Evolutionary conservation across 2,888 invertebrate species (phyloP), one percentile per base, ranked within the genome.

Genomic region (Epistrophella euchroma): DNA sequence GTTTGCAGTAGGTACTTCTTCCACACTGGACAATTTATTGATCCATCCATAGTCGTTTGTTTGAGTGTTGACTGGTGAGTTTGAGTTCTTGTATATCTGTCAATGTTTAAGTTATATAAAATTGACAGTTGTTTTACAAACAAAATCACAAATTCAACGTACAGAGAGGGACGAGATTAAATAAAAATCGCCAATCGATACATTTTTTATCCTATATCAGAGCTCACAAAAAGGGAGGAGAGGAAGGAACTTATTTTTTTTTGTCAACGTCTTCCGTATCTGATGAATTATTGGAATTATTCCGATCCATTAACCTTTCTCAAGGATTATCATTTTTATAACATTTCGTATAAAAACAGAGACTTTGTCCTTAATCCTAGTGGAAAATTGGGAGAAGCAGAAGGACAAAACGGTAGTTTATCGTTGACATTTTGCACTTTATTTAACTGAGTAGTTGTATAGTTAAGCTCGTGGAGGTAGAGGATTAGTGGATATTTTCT

Each of bases 151-250:
- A 40, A 71, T n/a, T 43, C 43, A 64, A 62, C 19, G 32, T 60
- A 55, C 50, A 71, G n/a, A 50, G 37, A 25, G 2, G 5, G 3
- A 66, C 19, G 4, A 45, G 40, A 32, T 58, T 58, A 58, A 81
- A 85, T 52, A 81, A 85, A 80, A 85, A 85, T 85, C 75, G 84
- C 80, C 84, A 85, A 77, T 77, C 85, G 77, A 85, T 85, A 68
- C 17, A 43, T 64, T 55, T 15, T 71, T 32, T 71, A 71, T 56
- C n/a, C 47, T 52, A 40, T 22, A 22, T 60, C 60, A 58, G 40
- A 28, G 58, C n/a, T 56, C 28, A 55, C 2, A 55, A 11, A 17
- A 2, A 7, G 10, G 19, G 17, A 6, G 47, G 17, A 13, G 17
- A 13, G 50, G 17, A 43, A 74, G 47, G 28, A 52, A 66, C 37